Base-by-base conservation (phyloP, 1,140 invertebrate genomes). In the Lepidurus couesii region DNA sequence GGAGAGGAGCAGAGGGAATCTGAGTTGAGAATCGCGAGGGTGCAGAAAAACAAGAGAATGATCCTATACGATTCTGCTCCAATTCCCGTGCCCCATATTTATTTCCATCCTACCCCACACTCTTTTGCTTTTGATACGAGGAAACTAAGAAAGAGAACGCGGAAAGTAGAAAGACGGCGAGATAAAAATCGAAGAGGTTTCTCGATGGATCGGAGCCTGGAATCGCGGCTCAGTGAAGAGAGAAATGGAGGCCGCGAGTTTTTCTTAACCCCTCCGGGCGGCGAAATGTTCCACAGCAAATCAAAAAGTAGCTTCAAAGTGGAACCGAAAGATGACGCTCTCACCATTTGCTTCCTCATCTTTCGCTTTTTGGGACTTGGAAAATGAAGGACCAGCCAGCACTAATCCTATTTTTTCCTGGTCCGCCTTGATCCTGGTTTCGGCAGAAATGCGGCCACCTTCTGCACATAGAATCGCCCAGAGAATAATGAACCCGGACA, bases 21-120 rank as follows among this genome's bases (percentile, higher is more conserved):
- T 65, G 53, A 21, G 13, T 47, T 16, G 53, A 21, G 53, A n/a
- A 65, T 65, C 13, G 53, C 53, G 13, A 65, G 53, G 53, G 53
- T 65, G 53, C 53, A 21, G 53, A 65, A 65, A 65, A 65, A 65
- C 53, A 65, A 21, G 53, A 65, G 53, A 65, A 65, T 65, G 53
- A 65, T 65, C 53, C 13, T 65, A 65, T 65, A 65, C 16, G 53
- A 65, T 65, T 65, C 53, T 65, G 53, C 53, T 65, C 53, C 53
- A 65, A 65, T 65, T 65, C 13, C 53, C 21, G 16, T 16, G 16
- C 7, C 45, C 45, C 45, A 47, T 10, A 47, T 16, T 47, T 16
- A 47, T 3, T 16, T 16, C 10, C 6, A 10, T 47, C 45, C 53
- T 7, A 13, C 53, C n/a, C 6, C 53, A 65, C 53, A 65, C 5